A percentile compares a stretch with the other conserved stretches of the same genome.
These are phyloP conservation scores for Leptinotarsa rubiginosa DNA, from an alignment of 2,888 invertebrate genomes.

Conservation along the genomic window DNA sequence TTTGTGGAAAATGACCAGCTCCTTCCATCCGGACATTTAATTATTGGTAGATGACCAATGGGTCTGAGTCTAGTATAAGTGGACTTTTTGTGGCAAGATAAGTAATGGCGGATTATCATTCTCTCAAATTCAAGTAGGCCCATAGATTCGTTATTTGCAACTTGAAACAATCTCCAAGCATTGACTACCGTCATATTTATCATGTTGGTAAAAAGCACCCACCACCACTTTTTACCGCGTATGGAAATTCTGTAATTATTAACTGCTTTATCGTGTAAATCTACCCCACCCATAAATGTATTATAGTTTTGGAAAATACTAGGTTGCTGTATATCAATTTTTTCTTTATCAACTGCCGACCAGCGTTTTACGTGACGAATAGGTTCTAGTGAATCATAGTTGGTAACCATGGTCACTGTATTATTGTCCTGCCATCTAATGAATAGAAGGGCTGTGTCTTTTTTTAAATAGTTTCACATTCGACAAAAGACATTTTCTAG, in stretches of 20 bases:
- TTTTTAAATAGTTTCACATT: constrained; percentile 4
- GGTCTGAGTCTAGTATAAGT: background rate
- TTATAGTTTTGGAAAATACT: too few species aligned
- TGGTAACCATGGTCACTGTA: constrained; percentile 24
- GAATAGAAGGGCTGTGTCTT: constrained; percentile 26
- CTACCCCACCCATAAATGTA: too few species aligned
- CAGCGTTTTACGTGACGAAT: constrained; percentile 18
- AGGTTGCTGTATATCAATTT: too few species aligned
- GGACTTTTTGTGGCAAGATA: constrained; percentile 1
- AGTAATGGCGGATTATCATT: background rate
- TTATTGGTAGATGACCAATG: background rate
- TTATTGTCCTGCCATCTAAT: constrained; percentile 30
- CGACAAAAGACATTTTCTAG: constrained; percentile 19
- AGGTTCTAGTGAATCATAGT: constrained; percentile 20
- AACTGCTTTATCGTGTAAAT: too few species aligned
- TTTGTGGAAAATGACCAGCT: too few species aligned
- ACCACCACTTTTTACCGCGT: too few species aligned
- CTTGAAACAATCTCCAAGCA: constrained; percentile 14
- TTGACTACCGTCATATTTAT: constrained; percentile 20
- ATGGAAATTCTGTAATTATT: too few species aligned
- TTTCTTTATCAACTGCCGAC: too few species aligned
- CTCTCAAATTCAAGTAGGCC: constrained; percentile 9
- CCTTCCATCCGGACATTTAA: constrained; percentile 6
- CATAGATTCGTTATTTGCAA: background rate
- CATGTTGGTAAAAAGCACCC: constrained; percentile 22